phyloP scores from a whole-genome alignment of 2,888 invertebrate genomes.

The Leuctra nigra region DNA sequence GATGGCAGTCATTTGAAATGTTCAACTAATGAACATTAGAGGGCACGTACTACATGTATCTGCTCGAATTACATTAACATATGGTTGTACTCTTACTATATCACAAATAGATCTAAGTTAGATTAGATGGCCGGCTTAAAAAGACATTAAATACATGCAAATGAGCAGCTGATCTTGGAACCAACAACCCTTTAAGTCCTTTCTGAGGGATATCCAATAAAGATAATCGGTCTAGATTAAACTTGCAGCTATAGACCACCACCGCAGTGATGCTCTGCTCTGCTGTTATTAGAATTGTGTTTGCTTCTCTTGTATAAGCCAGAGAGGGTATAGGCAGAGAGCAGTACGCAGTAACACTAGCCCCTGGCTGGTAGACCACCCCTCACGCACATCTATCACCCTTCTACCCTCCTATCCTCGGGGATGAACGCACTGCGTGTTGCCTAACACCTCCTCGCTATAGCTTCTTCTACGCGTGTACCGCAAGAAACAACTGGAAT shows the following conservation, averaged over 20 bases:
- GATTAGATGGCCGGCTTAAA: not conserved
- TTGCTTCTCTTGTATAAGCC: not conserved
- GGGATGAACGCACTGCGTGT: not conserved
- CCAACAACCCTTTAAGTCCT: not conserved
- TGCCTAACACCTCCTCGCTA: constrained; percentile 2
- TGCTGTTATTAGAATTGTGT: no score
- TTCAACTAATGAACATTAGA: no score
- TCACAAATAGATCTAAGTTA: no score
- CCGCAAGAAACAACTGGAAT: not conserved
- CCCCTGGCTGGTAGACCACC: constrained; percentile 9
- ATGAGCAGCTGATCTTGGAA: not conserved
- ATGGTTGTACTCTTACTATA: no score
- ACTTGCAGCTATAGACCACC: no score
- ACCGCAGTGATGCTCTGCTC: no score
- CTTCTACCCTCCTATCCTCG: not conserved
- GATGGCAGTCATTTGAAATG: no score
- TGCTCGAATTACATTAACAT: no score
- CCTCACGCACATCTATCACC: constrained; percentile 8
- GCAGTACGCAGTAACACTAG: not conserved
- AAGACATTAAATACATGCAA: not conserved
- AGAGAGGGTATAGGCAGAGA: not conserved
- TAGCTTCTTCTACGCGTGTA: not conserved
- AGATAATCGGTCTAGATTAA: not conserved
- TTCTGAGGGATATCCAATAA: not conserved
- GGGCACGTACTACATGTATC: no score